Evolutionary conservation across 2,797 vertebrate genomes (phyloP).

Genomic region (Sorex maritimensis): DNA sequence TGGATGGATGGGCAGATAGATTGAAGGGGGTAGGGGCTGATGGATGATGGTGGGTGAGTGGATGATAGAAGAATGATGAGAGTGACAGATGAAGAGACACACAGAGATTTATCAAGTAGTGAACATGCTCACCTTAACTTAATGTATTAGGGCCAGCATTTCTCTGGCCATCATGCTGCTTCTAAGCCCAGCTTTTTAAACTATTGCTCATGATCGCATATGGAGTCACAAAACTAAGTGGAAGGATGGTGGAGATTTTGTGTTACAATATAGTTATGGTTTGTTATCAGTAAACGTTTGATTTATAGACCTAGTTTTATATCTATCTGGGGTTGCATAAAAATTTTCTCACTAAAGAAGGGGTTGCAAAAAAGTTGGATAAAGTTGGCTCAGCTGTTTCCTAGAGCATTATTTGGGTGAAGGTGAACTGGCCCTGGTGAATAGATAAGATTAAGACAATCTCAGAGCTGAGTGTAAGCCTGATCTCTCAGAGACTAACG

Average conservation of each 20-base stretch:
- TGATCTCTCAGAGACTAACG: not conserved
- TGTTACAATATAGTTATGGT: no score
- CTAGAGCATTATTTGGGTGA: not conserved
- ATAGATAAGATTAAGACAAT: not conserved
- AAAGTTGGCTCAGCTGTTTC: no score
- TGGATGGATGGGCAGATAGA: not conserved
- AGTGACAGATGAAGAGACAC: not conserved
- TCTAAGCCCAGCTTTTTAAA: no score
- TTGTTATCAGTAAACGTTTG: no score
- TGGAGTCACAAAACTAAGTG: no score
- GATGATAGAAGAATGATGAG: not conserved
- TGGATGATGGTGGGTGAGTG: not conserved
- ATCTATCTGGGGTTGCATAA: no score
- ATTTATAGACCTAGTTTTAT: no score
- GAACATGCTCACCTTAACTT: not conserved
- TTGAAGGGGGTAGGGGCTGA: no score
- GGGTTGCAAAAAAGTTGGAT: no score
- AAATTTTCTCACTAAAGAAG: no score
- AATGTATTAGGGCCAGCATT: not conserved
- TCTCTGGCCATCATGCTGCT: not conserved
- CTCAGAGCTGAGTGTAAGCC: conserved; percentile 37
- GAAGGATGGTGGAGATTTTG: no score
- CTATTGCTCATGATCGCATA: no score
- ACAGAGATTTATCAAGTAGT: not conserved
- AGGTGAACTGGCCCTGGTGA: not conserved